Base-by-base conservation (phyloP, 2,888 invertebrate genomes). In the Thereva unica region DNA sequence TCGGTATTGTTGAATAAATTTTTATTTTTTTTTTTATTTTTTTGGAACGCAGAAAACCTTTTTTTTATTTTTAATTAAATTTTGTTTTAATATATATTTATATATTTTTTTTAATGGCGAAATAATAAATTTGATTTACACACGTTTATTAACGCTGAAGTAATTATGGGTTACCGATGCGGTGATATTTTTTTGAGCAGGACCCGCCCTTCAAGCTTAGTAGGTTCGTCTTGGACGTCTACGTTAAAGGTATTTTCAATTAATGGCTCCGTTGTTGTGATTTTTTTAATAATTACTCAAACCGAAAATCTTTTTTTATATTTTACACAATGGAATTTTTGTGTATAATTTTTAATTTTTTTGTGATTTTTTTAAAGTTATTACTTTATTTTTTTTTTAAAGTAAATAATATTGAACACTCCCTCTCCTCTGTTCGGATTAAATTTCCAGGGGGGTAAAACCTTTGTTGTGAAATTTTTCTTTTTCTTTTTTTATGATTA, bases 191-290 rank as follows among this genome's bases (percentile, higher is more conserved):
- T 81, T 71, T 78, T 80, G 67, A 71, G 72, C 66, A 72, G 69
- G 64, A 73, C 71, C 70, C 76, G 74, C 71, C 75, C 75, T 71
- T 72, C 72, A 68, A 72, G 71, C 64, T 72, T 75, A 64, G 73
- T 72, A 71, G 76, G 73, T 75, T 74, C 76, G 75, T 77, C 76
- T 67, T 74, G 76, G 73, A 73, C 77, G 73, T 75, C 77, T 76
- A 77, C 71, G 73, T 73, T 72, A 70, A 73, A 74, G 72, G 72
- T 70, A 73, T 72, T 73, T 71, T 74, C 72, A 72, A 70, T 74
- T 77, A 77, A 71, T 75, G 79, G 75, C 80, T 81, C 80, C 80
- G 80, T 80, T 80, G 79, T 80, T 78, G 76, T 77, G 75, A 76
- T 76, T 78, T 80, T 80, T 64, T 57, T 68, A 59, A 54, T 53